phyloP scores from a whole-genome alignment of 2,113 vertebrate species.

The Phodopus roborovskii region DNA sequence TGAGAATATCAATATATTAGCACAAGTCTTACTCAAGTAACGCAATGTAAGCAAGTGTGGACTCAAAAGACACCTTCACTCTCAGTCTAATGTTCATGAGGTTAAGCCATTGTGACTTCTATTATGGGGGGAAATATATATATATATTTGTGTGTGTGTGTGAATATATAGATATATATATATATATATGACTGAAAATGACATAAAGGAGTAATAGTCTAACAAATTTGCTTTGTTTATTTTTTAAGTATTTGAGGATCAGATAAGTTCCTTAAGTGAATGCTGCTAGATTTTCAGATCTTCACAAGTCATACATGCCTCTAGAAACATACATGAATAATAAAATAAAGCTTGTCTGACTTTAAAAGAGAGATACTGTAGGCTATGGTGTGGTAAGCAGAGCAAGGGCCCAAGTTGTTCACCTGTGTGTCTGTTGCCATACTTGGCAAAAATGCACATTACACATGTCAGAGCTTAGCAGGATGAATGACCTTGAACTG shows the following conservation, averaged over 20 bases:
- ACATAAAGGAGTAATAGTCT: background rate
- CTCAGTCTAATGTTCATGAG: background rate
- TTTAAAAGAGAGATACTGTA: background rate
- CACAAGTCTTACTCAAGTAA: constrained; percentile 44
- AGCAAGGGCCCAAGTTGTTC: background rate
- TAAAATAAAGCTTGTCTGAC: background rate
- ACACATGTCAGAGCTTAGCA: background rate
- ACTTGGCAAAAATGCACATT: background rate
- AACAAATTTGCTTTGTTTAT: constrained; percentile 17
- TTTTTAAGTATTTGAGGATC: background rate
- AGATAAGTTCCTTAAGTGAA: background rate
- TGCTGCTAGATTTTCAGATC: background rate
- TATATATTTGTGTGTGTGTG: too few relatives aligned
- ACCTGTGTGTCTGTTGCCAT: background rate
- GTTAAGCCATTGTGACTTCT: background rate
- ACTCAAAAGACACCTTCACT: background rate
- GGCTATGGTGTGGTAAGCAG: background rate
- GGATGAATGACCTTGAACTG: background rate
- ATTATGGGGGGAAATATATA: background rate
- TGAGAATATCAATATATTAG: constrained; percentile 3
- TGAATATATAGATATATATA: too few relatives aligned
- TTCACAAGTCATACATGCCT: background rate
- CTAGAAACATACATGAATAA: background rate
- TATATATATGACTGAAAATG: background rate
- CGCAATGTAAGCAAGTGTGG: background rate